Percentiles rank a stretch among this genome's conserved stretches.
Conservation (phyloP, 2,797 vertebrate species). For the Eulemur coronatus region DNA sequence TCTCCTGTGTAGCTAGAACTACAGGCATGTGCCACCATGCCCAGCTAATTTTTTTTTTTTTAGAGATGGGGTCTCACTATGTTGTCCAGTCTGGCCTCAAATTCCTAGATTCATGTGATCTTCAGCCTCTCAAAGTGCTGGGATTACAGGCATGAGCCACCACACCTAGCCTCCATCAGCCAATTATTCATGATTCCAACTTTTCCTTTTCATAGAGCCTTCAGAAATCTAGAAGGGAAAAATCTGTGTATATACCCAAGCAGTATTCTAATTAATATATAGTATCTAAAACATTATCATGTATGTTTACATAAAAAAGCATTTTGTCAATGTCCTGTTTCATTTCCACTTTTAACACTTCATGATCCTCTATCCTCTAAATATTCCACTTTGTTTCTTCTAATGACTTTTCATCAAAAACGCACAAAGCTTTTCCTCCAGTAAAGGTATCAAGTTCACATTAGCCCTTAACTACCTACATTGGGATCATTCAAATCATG, state of each 20-base stretch:
- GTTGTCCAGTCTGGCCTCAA: neutral
- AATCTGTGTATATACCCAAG: neutral
- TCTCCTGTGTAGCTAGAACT: neutral
- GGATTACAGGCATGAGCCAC: neutral
- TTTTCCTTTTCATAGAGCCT: neutral
- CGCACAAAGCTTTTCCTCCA: neutral
- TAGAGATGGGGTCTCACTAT: neutral
- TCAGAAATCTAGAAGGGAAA: constrained; percentile 33
- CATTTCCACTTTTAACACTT: constrained; percentile 43
- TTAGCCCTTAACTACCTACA: neutral
- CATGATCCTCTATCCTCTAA: neutral
- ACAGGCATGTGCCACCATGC: neutral
- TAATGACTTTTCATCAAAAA: constrained; percentile 40
- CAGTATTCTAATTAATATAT: neutral
- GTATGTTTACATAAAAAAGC: neutral
- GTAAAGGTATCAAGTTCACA: neutral
- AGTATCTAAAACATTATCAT: neutral
- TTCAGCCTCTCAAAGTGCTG: neutral
- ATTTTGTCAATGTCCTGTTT: neutral
- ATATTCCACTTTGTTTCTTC: constrained; percentile 4
- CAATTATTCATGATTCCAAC: constrained; percentile 2
- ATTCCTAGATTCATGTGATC: neutral
- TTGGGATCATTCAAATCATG: neutral
- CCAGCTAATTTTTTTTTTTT: neutral
- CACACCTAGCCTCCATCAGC: neutral